Evolutionary conservation across 2,113 vertebrate genomes (phyloP).

Genomic region (Periophthalmodon schlosseri): DNA sequence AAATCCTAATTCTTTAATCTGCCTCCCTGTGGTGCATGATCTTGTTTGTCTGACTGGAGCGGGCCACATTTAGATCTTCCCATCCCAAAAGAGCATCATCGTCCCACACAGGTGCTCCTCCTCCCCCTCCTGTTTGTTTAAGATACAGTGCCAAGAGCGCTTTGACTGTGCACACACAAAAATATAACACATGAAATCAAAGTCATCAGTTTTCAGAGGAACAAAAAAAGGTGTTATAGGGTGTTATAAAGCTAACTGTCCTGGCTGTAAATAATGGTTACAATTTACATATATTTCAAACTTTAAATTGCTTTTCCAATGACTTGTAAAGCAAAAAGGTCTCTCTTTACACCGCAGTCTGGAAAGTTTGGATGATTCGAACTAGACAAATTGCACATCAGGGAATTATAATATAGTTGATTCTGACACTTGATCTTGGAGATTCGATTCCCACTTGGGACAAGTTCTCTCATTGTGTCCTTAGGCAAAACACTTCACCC

Average conservation of each 20-base stretch:
- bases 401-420: no score
- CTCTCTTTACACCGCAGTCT: not conserved
- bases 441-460: no score
- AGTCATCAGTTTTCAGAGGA: not conserved
- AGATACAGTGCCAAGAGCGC: constrained; percentile 14
- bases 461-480: no score
- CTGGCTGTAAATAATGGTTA: no score
- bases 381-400: not conserved
- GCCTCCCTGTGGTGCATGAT: constrained; percentile 7
- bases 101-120: constrained; percentile 13
- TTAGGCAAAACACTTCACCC: no score
- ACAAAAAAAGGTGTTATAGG: constrained; percentile 5
- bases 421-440: no score
- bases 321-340: no score
- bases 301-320: no score
- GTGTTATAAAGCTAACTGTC: not conserved
- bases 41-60: constrained; percentile 2
- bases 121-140: constrained; percentile 18
- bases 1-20: constrained; percentile 30
- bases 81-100: constrained; percentile 17
- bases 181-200: constrained; percentile 4
- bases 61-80: not conserved
- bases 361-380: not conserved
- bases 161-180: constrained; percentile 23
- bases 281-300: no score